phyloP scores from a whole-genome alignment of 2,797 vertebrate genomes.

The Psittacula derbiana region DNA sequence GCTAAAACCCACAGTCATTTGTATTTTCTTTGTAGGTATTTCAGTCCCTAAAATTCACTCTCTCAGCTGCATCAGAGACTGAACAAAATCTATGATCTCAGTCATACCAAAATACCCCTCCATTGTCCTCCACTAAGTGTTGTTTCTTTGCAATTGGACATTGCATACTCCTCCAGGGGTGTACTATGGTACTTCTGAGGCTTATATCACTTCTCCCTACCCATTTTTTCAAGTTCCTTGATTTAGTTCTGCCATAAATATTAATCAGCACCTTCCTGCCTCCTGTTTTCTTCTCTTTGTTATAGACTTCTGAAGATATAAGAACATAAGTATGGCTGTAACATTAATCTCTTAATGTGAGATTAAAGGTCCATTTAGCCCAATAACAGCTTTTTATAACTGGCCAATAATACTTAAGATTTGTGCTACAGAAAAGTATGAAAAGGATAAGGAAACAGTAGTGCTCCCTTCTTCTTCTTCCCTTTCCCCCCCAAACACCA shows the following conservation, averaged over 20 bases:
- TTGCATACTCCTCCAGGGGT: background rate
- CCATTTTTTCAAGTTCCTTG: background rate
- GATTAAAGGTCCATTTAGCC: background rate
- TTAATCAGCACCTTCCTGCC: background rate
- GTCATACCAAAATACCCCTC: background rate
- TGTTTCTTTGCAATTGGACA: background rate
- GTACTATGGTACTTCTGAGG: background rate
- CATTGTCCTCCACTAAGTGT: background rate
- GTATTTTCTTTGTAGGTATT: background rate
- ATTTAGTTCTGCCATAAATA: background rate
- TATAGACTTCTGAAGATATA: background rate
- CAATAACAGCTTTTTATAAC: background rate
- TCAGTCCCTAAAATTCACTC: background rate
- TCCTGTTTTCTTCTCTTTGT: background rate
- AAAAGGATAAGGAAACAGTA: background rate
- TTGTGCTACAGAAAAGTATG: background rate
- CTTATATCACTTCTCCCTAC: background rate
- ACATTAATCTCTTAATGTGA: background rate
- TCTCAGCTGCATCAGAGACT: background rate
- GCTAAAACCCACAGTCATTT: accelerated
- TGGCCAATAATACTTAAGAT: background rate
- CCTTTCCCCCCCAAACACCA: background rate
- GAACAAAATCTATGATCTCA: background rate
- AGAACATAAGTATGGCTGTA: background rate
- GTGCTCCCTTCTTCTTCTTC: background rate